A percentile compares a stretch with the other conserved stretches of the same genome.
Conservation (phyloP, 2,797 vertebrate genomes). For the Peromyscus aztecus region DNA sequence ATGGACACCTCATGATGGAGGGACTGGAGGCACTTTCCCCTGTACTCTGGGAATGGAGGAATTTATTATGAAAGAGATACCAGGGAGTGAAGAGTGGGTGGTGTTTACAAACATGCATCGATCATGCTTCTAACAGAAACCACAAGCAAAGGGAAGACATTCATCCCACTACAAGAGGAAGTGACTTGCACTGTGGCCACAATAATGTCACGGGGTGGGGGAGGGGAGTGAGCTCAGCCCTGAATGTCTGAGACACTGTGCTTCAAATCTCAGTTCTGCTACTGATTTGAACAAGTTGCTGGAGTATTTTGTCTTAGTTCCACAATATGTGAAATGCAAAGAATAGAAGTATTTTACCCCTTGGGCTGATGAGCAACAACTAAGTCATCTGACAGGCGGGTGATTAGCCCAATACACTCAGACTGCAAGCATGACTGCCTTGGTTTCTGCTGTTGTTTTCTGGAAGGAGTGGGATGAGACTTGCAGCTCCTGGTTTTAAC, state of each 20-base stretch:
- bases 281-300: neutral
- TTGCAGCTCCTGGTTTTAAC: neutral
- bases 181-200: neutral
- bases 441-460: neutral
- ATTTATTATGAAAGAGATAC: slow-evolving; percentile 42
- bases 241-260: neutral
- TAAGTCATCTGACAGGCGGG: neutral
- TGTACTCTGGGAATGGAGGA: neutral
- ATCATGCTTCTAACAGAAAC: neutral
- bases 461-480: neutral
- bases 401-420: neutral
- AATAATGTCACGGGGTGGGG: neutral
- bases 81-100: neutral
- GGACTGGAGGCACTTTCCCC: neutral
- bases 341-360: neutral
- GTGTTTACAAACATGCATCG: neutral
- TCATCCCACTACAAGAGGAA: neutral
- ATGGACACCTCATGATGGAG: neutral
- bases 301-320: neutral
- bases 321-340: neutral
- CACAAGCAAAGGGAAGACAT: neutral
- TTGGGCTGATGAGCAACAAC: neutral
- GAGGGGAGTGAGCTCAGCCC: neutral
- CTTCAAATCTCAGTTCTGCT: neutral
- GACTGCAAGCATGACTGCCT: neutral